These are phyloP conservation scores for Ceryle rudis DNA, from an alignment of 2,797 vertebrate species.

Conservation along the genomic window DNA sequence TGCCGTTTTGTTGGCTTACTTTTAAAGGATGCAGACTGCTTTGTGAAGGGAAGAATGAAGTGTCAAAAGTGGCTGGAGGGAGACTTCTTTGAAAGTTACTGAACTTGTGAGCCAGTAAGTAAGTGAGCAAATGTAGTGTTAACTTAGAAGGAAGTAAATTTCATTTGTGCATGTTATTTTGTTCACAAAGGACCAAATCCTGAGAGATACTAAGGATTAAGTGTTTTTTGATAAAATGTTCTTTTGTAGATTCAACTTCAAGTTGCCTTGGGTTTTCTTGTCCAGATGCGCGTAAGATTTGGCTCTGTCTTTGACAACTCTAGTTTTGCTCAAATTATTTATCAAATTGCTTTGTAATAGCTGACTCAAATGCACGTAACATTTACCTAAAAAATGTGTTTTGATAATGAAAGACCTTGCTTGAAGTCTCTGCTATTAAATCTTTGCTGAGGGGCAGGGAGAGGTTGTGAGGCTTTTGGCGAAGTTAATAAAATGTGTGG, in stretches of 20 bases:
- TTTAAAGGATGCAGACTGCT: not conserved
- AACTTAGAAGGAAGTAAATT: not conserved
- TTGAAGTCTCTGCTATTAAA: slow-evolving; percentile 64
- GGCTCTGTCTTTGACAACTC: not conserved
- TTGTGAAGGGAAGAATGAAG: slow-evolving; percentile 39
- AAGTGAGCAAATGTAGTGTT: not conserved
- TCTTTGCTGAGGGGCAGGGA: slow-evolving; percentile 63
- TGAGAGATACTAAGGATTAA: slow-evolving; percentile 39
- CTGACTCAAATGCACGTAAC: not conserved
- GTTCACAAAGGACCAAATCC: not conserved
- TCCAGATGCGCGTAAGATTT: not conserved
- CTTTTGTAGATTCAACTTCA: not conserved
- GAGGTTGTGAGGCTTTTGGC: slow-evolving; percentile 58
- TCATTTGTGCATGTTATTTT: not conserved
- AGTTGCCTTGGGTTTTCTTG: slow-evolving; percentile 18
- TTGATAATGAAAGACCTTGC: slow-evolving; percentile 37
- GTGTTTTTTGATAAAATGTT: slow-evolving; percentile 36
- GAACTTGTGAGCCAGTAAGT: not conserved
- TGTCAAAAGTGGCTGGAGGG: slow-evolving; percentile 31
- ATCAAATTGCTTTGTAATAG: slow-evolving; percentile 47
- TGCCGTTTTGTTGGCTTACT: slow-evolving; percentile 13
- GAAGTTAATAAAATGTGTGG: slow-evolving; percentile 70
- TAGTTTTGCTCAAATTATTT: slow-evolving; percentile 52
- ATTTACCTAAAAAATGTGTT: slow-evolving; percentile 23
- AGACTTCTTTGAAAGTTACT: not conserved